Evolutionary conservation across 2,797 vertebrate species (phyloP).

Genomic region (Serranus cabrilla): DNA sequence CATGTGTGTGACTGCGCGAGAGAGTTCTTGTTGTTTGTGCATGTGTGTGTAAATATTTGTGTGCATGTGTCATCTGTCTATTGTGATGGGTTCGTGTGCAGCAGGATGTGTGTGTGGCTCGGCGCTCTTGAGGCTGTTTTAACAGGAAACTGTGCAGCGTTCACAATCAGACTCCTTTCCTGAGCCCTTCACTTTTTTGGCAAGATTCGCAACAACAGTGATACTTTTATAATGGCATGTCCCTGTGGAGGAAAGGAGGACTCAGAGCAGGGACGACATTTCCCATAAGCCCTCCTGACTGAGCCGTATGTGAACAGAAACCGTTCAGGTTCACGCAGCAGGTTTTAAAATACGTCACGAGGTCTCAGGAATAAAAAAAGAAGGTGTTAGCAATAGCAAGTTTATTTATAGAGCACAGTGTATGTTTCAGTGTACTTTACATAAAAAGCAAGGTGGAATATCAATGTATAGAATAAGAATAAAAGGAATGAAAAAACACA

Average conservation of each 20-base stretch:
- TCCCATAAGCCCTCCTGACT: background rate
- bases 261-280: background rate
- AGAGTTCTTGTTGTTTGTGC: background rate
- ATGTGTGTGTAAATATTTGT: conserved; percentile 16
- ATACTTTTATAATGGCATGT: background rate
- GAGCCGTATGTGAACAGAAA: background rate
- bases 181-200: conserved; percentile 49
- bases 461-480: no score
- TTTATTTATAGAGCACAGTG: no score
- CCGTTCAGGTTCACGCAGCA: background rate
- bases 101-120: conserved; percentile 67
- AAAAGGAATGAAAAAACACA: no score
- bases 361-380: background rate
- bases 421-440: no score
- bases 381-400: no score
- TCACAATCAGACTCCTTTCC: conserved; percentile 65
- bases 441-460: no score
- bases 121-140: conserved; percentile 36
- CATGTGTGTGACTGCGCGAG: background rate
- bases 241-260: background rate
- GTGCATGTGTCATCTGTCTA: conserved; percentile 35
- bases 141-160: conserved; percentile 68
- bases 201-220: conserved; percentile 16
- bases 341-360: background rate
- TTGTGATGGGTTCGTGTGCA: conserved; percentile 47